Base-by-base conservation (phyloP, 2,113 vertebrate species). In the Plecotus auritus region DNA sequence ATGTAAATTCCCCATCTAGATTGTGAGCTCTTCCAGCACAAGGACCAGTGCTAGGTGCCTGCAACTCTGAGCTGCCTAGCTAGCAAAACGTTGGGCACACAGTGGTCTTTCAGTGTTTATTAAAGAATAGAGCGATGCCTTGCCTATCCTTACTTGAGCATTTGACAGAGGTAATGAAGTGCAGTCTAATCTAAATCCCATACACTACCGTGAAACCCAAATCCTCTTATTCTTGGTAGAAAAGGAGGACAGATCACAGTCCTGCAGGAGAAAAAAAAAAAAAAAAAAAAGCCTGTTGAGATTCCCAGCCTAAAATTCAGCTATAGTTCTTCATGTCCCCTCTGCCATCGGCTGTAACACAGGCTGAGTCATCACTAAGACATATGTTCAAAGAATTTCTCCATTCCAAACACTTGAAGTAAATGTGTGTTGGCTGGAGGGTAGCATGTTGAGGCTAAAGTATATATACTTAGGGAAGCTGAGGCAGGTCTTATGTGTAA, bases 351-450 rank as follows among this genome's bases (percentile, higher is more conserved):
- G 95, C 95, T 97, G 93, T 92, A 74, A 80, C 74, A 35, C 61
- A 74, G 32, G 92, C 95, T 97, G 97, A 97, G 83, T 97, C 97
- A 97, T 97, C 95, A 78, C 49, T 69, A 92, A 90, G 93, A 69
- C 97, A 97, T 97, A 97, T 97, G 97, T 83, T 97, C 90, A 91
- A 94, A 90, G 93, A 95, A 96, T 94, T 93, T 97, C 93, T 97
- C 70, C 67, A 91, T 72, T 83, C 35, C 69, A 88, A 64, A 95
- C 54, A 93, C 74, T 92, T 78, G 61, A 96, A 97, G 95, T 61
- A 90, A 90, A 88, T 45, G 56, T 90, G 42, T 92, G 87, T 47
- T 94, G 86, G 81, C 76, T 82, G 45, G 32, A 95, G 40, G n/a
- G 20, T 64, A 37, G 72, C 64, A 61, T 77, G 22, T 11, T 91